phyloP scores from a whole-genome alignment of 2,797 vertebrate genomes.

The Neosilurus mollespiculum region DNA sequence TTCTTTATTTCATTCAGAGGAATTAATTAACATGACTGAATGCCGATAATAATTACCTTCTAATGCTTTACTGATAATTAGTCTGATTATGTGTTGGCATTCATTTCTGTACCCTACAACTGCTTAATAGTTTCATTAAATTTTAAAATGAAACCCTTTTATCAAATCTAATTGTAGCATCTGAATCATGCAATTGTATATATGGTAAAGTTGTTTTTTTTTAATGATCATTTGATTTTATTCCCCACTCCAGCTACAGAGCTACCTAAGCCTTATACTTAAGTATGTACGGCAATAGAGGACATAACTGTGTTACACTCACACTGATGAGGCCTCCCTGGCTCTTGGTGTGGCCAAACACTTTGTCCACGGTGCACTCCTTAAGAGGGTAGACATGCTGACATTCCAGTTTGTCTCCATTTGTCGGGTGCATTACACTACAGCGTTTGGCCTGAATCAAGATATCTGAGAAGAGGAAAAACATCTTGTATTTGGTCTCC shows the following conservation, averaged over 20 bases:
- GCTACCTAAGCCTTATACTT: not conserved
- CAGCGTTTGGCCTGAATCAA: constrained; percentile 65
- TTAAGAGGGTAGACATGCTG: constrained; percentile 69
- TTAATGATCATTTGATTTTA: not conserved
- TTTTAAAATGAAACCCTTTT: not conserved
- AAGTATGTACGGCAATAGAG: no score
- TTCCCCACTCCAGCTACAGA: not conserved
- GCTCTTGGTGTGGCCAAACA: constrained; percentile 79
- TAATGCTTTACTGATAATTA: not conserved
- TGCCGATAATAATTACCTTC: not conserved
- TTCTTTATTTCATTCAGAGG: not conserved
- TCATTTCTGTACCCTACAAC: not conserved
- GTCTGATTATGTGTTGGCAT: not conserved
- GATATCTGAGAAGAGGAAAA: constrained; percentile 75
- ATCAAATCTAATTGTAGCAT: not conserved
- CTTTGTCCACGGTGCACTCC: constrained; percentile 73
- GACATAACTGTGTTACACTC: constrained; percentile 41
- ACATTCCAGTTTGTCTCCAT: constrained; percentile 70
- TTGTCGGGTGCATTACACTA: constrained; percentile 66
- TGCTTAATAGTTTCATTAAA: not conserved
- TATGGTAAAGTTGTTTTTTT: not conserved
- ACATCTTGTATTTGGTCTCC: constrained; percentile 68
- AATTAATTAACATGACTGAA: not conserved
- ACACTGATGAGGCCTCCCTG: constrained; percentile 75
- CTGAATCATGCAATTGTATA: not conserved